Evolutionary conservation across 2,888 invertebrate species (phyloP).

Genomic region (Cephus pygmeus): DNA sequence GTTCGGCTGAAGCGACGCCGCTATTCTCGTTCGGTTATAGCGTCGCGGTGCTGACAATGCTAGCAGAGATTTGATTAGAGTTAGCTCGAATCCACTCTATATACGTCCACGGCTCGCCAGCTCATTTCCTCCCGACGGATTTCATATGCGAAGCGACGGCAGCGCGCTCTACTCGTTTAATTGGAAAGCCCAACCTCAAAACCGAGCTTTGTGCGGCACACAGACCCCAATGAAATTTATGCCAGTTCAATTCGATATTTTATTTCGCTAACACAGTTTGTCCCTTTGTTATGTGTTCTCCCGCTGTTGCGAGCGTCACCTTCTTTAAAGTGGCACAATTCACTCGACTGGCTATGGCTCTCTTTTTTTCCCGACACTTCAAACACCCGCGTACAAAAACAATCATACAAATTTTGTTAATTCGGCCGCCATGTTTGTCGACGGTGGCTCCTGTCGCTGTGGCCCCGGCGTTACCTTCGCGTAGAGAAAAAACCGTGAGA

Average conservation of each 20-base stretch:
- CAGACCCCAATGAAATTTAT: constrained; percentile 29
- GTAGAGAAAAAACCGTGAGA: not conserved
- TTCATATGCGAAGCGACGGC: constrained; percentile 14
- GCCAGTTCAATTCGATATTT: constrained; percentile 11
- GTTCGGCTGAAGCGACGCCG: not conserved
- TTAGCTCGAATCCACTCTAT: not conserved
- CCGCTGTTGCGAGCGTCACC: not conserved
- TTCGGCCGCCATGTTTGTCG: not conserved
- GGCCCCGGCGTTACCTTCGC: not conserved
- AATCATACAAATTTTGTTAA: not conserved
- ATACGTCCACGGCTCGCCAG: constrained; percentile 5
- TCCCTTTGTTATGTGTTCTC: not conserved
- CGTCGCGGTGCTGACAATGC: not conserved
- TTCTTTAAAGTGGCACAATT: not conserved
- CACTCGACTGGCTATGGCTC: not conserved
- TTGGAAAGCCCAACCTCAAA: constrained; percentile 30
- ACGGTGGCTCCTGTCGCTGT: not conserved
- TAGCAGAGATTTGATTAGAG: constrained; percentile 35
- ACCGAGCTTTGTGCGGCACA: constrained; percentile 24
- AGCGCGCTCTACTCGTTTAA: constrained; percentile 27
- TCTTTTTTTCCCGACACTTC: not conserved
- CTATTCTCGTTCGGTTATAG: not conserved
- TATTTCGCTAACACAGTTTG: not conserved
- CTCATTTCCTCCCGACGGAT: constrained; percentile 25
- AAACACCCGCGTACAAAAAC: not conserved